Conservation (phyloP, 92 coral and sea anemone genomes). For the Pocillopora meandrina region DNA sequence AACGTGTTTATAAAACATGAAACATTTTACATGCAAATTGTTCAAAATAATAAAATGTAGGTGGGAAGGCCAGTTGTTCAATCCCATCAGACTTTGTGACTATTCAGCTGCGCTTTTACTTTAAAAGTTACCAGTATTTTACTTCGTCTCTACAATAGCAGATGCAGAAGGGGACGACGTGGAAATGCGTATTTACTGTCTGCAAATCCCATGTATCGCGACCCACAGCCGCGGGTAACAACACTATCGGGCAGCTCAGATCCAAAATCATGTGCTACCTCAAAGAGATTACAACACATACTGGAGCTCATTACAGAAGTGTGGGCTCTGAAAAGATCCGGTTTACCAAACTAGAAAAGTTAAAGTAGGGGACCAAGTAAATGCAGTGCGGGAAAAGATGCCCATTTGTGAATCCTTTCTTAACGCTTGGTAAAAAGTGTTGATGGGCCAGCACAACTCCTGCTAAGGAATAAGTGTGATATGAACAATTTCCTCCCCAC, state of each 20-base stretch:
- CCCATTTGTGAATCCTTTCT: no score
- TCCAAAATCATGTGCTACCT: slow-evolving; percentile 7
- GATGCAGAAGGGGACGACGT: not conserved
- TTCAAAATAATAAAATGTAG: no score
- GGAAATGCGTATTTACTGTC: slow-evolving; percentile 17
- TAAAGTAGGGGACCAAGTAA: slow-evolving; percentile 5
- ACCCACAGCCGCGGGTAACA: slow-evolving; percentile 14
- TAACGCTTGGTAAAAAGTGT: no score
- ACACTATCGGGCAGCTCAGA: slow-evolving; percentile 9
- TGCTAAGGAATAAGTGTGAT: no score
- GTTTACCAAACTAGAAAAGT: slow-evolving; percentile 4
- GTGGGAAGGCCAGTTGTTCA: no score
- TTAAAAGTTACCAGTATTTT: not conserved
- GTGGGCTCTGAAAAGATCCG: slow-evolving; percentile 21
- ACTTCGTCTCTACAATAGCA: not conserved
- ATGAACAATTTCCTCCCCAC: no score
- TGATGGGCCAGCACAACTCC: no score
- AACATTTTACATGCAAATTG: no score
- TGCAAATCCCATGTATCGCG: slow-evolving; percentile 5
- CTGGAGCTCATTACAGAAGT: slow-evolving; percentile 7
- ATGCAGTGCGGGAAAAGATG: slow-evolving; percentile 18
- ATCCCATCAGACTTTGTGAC: no score
- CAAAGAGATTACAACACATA: slow-evolving; percentile 16
- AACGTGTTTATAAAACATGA: no score
- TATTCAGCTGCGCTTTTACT: no score